A percentile compares a stretch with the other conserved stretches of the same genome.
phyloP scores from a whole-genome alignment of 2,113 vertebrate genomes.

The Pristiophorus japonicus region DNA sequence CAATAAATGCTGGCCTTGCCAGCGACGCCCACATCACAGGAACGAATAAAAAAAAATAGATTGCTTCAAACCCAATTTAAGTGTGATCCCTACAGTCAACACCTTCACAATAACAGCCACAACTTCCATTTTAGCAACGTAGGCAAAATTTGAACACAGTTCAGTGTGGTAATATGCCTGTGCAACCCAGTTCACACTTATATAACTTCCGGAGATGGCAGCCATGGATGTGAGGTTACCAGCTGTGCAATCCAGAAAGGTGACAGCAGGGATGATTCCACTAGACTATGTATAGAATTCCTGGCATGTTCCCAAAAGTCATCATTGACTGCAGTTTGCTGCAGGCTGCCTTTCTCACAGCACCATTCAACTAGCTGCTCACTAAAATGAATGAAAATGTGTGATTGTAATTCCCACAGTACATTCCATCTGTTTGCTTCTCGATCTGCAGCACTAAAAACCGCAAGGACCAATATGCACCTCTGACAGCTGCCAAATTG shows the following conservation, averaged over 20 bases:
- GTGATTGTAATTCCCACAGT: constrained; percentile 6
- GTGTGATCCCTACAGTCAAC: not conserved
- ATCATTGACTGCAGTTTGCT: not conserved
- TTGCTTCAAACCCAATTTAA: not conserved
- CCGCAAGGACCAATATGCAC: not conserved
- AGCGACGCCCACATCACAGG: too few relatives aligned
- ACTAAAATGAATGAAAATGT: constrained; percentile 6
- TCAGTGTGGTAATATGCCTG: not conserved
- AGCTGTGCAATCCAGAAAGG: not conserved
- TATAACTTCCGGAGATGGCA: not conserved
- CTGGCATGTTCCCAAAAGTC: not conserved
- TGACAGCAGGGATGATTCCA: not conserved
- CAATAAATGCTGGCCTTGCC: too few relatives aligned
- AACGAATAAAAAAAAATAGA: too few relatives aligned
- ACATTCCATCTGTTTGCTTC: constrained; percentile 20
- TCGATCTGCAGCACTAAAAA: not conserved
- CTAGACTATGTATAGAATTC: not conserved
- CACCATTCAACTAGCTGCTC: not conserved
- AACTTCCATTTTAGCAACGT: not conserved
- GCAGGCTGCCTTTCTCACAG: not conserved
- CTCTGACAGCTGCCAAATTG: not conserved
- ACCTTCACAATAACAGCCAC: not conserved
- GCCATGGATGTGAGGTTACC: not conserved
- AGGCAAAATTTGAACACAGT: not conserved
- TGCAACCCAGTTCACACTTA: not conserved